phyloP scores from a whole-genome alignment of 1,140 invertebrate species.

The Sminthurides bifidus region DNA sequence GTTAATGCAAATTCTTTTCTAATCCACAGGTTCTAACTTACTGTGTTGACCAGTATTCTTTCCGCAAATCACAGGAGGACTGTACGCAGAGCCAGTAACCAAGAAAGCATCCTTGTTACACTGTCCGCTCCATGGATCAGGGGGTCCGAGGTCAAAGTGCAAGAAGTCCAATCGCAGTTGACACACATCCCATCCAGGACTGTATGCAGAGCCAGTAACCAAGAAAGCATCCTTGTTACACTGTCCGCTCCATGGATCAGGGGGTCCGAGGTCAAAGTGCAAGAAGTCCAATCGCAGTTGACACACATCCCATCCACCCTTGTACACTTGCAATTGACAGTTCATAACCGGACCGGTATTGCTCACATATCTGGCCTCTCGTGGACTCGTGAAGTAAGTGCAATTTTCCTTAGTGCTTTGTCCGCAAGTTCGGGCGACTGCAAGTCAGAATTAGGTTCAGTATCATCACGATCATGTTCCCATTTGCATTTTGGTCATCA shows the following conservation, averaged over 20 bases:
- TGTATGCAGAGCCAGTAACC: constrained; percentile 35
- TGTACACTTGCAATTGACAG: constrained; percentile 39
- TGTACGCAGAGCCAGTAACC: constrained; percentile 35
- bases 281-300: constrained; percentile 36
- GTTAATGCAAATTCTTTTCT: neutral
- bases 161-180: constrained; percentile 35
- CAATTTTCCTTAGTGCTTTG: constrained; percentile 37
- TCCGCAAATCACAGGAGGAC: constrained; percentile 37
- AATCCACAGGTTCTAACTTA: constrained; percentile 25
- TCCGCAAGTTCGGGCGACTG: constrained; percentile 37
- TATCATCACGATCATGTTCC: too few relatives aligned
- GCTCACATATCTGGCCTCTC: constrained; percentile 28
- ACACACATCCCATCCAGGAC: constrained; percentile 36
- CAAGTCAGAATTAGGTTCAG: constrained; percentile 6
- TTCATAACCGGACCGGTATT: constrained; percentile 31
- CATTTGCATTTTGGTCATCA: neutral
- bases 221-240: constrained; percentile 37
- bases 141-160: constrained; percentile 33
- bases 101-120: constrained; percentile 37
- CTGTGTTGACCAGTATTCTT: constrained; percentile 38
- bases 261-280: constrained; percentile 33
- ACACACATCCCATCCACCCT: constrained; percentile 36
- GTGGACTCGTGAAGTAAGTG: constrained; percentile 38
- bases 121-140: constrained; percentile 34
- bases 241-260: constrained; percentile 34